Evolutionary conservation across 2,113 vertebrate genomes (phyloP).

Genomic region (Phylloscopus trochiloides): DNA sequence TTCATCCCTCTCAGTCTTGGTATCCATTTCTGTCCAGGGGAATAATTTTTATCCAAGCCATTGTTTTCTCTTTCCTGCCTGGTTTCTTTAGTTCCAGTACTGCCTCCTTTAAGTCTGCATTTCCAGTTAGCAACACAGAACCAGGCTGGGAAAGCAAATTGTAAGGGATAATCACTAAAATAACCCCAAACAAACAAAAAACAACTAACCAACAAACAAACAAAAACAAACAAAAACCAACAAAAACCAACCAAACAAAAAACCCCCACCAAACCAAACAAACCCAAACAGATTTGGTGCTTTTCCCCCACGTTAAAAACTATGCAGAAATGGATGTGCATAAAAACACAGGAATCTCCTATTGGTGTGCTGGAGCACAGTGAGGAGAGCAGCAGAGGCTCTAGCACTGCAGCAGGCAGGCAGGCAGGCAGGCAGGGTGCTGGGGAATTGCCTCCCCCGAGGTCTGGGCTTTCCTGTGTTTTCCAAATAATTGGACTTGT

Average conservation of each 20-base stretch:
- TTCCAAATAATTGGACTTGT: fast-evolving
- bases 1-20: neutral
- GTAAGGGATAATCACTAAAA: neutral
- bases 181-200: too few relatives aligned
- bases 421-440: neutral
- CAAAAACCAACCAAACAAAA: too few relatives aligned
- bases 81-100: neutral
- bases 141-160: neutral
- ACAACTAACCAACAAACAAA: too few relatives aligned
- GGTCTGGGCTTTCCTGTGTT: neutral
- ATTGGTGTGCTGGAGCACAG: fast-evolving
- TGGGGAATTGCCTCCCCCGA: neutral
- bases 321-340: neutral
- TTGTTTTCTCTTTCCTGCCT: slow-evolving; percentile 41
- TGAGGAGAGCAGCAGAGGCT: fast-evolving
- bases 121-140: neutral
- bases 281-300: neutral
- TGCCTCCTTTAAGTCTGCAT: neutral
- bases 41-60: neutral
- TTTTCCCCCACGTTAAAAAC: neutral
- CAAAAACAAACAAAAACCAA: neutral
- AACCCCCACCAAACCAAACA: neutral
- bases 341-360: neutral
- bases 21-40: neutral
- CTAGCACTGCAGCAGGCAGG: neutral